Evolutionary conservation across 2,888 invertebrate species (phyloP).

Genomic region (Suillia variegata): DNA sequence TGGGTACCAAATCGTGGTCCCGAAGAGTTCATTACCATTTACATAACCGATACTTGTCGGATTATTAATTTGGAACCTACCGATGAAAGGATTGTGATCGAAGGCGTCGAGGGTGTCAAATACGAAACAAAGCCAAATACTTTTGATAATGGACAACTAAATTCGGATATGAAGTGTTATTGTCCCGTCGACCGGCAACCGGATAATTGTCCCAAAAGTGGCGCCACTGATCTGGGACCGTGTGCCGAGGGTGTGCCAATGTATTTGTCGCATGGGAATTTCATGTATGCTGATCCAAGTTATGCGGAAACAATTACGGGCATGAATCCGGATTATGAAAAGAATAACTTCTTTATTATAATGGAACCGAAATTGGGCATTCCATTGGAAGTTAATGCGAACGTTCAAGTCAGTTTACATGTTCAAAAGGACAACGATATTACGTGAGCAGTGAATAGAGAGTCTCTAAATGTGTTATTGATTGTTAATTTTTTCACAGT

Average conservation of each 20-base stretch:
- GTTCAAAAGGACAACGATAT: slow-evolving; percentile 63
- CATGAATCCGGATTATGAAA: slow-evolving; percentile 67
- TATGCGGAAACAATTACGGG: slow-evolving; percentile 71
- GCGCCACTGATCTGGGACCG: slow-evolving; percentile 72
- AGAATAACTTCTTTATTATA: slow-evolving; percentile 70
- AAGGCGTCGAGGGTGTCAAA: slow-evolving; percentile 50
- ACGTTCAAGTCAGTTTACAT: slow-evolving; percentile 76
- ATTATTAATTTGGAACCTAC: slow-evolving; percentile 62
- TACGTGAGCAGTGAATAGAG: slow-evolving; percentile 63
- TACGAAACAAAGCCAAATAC: slow-evolving; percentile 66
- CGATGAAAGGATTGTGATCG: slow-evolving; percentile 33
- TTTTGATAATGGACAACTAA: slow-evolving; percentile 74
- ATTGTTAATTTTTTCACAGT: slow-evolving; percentile 32
- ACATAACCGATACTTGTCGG: slow-evolving; percentile 80
- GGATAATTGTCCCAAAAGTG: slow-evolving; percentile 62
- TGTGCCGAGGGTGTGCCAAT: slow-evolving; percentile 80
- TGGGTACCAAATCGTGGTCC: slow-evolving; percentile 70
- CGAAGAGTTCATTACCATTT: slow-evolving; percentile 68
- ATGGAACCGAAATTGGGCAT: slow-evolving; percentile 80
- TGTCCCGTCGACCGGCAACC: slow-evolving; percentile 61
- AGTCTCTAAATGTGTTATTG: neutral
- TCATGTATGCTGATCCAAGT: slow-evolving; percentile 73
- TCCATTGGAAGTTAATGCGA: slow-evolving; percentile 74
- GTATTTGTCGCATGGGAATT: slow-evolving; percentile 80
- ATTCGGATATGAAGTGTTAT: slow-evolving; percentile 71